Percentiles rank a stretch among this genome's conserved stretches.
Evolutionary conservation across 2,113 vertebrate species (phyloP).

Genomic region (Pagrus major): DNA sequence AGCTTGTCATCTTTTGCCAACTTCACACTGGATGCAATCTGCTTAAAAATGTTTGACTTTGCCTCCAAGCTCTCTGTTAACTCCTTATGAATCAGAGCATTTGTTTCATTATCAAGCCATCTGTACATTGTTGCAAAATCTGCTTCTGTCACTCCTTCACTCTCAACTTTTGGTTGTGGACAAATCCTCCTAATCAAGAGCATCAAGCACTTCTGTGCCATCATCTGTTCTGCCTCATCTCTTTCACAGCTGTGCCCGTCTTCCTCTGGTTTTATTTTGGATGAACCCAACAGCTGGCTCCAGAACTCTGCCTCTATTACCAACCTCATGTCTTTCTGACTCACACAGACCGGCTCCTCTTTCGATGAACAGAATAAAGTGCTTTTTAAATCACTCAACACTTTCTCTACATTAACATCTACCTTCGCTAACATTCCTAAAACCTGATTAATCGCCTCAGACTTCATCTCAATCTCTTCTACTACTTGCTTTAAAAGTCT

Average conservation of each 20-base stretch:
- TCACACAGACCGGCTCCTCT: slow-evolving; percentile 49
- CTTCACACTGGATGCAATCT: slow-evolving; percentile 65
- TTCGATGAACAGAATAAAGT: slow-evolving; percentile 69
- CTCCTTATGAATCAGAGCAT: slow-evolving; percentile 67
- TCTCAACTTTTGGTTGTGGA: slow-evolving; percentile 33
- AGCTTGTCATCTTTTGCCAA: slow-evolving; percentile 68
- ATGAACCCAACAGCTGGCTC: slow-evolving; percentile 68
- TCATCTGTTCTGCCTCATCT: slow-evolving; percentile 63
- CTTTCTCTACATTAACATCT: slow-evolving; percentile 67
- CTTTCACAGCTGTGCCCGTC: slow-evolving; percentile 43
- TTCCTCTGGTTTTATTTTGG: slow-evolving; percentile 45
- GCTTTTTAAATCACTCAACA: slow-evolving; percentile 66
- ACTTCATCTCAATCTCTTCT: slow-evolving; percentile 77
- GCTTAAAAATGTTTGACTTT: slow-evolving; percentile 69
- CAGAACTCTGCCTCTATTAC: slow-evolving; percentile 82
- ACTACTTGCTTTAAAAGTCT: slow-evolving; percentile 75
- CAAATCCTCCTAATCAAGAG: slow-evolving; percentile 59
- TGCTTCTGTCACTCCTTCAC: slow-evolving; percentile 14
- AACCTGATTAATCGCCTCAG: slow-evolving; percentile 76
- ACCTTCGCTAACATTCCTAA: slow-evolving; percentile 76
- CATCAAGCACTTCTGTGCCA: slow-evolving; percentile 74
- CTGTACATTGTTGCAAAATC: slow-evolving; percentile 56
- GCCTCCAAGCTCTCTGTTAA: slow-evolving; percentile 68
- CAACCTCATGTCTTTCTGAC: slow-evolving; percentile 57
- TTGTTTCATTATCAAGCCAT: slow-evolving; percentile 72